Conservation (phyloP, 1,140 invertebrate species). For the Pseudomyrmex dendroicus region DNA sequence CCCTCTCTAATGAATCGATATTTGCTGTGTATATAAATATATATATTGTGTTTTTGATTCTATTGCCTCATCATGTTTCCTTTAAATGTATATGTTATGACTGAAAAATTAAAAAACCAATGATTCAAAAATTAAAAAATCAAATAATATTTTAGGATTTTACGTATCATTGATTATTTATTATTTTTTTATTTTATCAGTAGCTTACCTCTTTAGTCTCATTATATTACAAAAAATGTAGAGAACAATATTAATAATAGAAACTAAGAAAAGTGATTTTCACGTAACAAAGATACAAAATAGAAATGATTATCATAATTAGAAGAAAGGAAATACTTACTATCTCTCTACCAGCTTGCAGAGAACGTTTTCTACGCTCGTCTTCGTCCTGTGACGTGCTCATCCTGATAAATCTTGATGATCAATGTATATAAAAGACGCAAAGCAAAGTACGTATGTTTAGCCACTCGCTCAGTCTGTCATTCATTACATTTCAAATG, state of each 20-base stretch:
- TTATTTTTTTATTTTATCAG: no score
- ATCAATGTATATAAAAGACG: conserved; percentile 30
- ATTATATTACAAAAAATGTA: neutral
- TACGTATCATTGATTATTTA: no score
- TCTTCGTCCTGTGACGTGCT: conserved; percentile 74
- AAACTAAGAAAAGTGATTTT: neutral
- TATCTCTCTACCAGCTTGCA: conserved; percentile 77
- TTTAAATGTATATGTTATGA: no score
- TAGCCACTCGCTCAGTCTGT: neutral
- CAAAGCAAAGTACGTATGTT: conserved; percentile 13
- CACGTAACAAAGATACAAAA: neutral
- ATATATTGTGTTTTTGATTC: no score
- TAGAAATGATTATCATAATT: neutral
- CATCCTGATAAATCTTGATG: conserved; percentile 44
- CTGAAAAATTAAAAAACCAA: no score
- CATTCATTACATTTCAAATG: conserved; percentile 61
- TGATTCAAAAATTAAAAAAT: no score
- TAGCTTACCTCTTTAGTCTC: no score
- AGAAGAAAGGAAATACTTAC: conserved; percentile 49
- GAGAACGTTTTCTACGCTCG: conserved; percentile 72
- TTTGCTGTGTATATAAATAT: no score
- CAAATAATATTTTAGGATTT: no score
- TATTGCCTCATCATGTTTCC: no score
- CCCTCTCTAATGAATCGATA: no score
- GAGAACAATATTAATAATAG: neutral